These are phyloP conservation scores for Aix galericulata DNA, from an alignment of 2,113 vertebrate species.

Conservation along the genomic window DNA sequence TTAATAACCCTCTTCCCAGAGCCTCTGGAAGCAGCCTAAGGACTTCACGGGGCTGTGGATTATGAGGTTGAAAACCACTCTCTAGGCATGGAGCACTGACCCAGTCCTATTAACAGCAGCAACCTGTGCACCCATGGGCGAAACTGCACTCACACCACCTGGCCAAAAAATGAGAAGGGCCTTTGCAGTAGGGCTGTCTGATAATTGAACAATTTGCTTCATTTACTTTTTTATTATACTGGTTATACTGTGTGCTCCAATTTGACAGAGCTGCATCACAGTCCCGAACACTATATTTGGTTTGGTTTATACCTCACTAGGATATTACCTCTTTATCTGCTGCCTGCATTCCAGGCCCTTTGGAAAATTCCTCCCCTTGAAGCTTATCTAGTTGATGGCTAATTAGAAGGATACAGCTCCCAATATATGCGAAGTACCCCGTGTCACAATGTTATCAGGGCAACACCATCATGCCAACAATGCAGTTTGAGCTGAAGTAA, in stretches of 20 bases:
- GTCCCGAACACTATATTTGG: not conserved
- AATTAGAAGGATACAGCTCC: conserved; percentile 61
- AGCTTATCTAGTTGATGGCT: conserved; percentile 61
- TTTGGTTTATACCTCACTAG: not conserved
- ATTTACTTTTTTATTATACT: not conserved
- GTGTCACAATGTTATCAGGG: conserved; percentile 58
- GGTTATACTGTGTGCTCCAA: not conserved
- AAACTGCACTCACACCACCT: not conserved
- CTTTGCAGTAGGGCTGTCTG: not conserved
- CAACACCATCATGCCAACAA: conserved; percentile 23
- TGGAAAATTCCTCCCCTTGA: conserved; percentile 56
- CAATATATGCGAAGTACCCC: conserved; percentile 1
- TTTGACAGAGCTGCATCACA: not conserved
- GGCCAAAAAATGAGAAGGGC: not conserved
- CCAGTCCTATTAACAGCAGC: not conserved
- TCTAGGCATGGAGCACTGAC: not conserved
- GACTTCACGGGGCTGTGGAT: accelerated
- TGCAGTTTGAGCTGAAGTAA: conserved; percentile 35
- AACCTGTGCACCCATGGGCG: not conserved
- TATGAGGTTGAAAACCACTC: not conserved
- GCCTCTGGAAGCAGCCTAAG: not conserved
- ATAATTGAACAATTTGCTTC: not conserved
- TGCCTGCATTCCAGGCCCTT: conserved; percentile 28
- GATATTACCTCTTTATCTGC: conserved; percentile 35
- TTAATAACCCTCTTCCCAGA: not conserved